Evolutionary conservation across 2,113 vertebrate species (phyloP).

Genomic region (Baryphthengus martii): DNA sequence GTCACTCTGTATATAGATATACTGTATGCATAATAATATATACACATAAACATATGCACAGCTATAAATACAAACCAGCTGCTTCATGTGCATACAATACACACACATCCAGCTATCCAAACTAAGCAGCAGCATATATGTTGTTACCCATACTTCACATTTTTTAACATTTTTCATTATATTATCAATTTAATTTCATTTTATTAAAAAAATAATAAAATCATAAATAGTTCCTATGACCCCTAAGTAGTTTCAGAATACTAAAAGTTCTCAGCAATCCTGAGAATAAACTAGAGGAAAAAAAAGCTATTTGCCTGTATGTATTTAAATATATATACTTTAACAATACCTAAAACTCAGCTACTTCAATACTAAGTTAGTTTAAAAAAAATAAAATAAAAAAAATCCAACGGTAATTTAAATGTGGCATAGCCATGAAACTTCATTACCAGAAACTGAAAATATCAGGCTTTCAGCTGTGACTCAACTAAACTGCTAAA

Average conservation of each 20-base stretch:
- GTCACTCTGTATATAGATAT: neutral
- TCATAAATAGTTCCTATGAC: neutral
- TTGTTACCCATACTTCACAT: neutral
- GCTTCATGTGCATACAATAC: neutral
- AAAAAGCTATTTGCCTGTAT: neutral
- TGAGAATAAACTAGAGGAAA: neutral
- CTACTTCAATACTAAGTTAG: neutral
- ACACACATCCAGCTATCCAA: neutral
- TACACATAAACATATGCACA: neutral
- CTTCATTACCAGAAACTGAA: neutral
- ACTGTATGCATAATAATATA: neutral
- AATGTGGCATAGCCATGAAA: neutral
- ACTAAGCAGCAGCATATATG: neutral
- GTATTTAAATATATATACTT: neutral
- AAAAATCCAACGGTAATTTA: too few relatives aligned
- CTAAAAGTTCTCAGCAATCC: neutral
- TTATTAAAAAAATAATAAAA: neutral
- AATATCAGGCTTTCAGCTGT: neutral
- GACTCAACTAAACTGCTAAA: neutral
- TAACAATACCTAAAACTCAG: neutral
- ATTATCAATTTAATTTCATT: neutral
- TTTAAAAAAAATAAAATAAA: too few relatives aligned
- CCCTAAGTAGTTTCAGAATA: neutral
- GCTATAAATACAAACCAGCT: neutral
- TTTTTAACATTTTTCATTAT: neutral